Evolutionary conservation across 2,888 invertebrate genomes (phyloP), one percentile per base, ranked within the genome.

Genomic region (Clanis bilineata): DNA sequence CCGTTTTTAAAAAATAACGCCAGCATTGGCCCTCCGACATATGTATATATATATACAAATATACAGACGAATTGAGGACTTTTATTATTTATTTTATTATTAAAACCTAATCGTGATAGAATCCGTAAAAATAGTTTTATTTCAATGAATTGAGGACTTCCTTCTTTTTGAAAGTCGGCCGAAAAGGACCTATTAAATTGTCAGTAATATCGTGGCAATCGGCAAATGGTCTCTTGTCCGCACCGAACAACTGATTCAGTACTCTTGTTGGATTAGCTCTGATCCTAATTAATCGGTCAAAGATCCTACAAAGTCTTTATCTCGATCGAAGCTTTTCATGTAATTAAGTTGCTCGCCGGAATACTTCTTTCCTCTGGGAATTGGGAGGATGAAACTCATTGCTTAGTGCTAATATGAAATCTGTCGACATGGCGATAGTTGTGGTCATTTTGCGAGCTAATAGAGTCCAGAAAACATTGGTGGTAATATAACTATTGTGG

Each of bases 281-380:
- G 47, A 47, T 57, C 22, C 32, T 61, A 62, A 58, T 59, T 64
- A 65, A 62, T 64, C 60, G 57, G 57, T 59, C 63, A 62, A 44
- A 62, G 64, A 56, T 64, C 61, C 55, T 62, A 61, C 39, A 22
- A 44, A n/a, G 41, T 45, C 45, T 43, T 59, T 38, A 54, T 62
- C 39, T 56, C 47, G 23, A 55, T 57, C 58, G 23, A 15, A 22
- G 43, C 41, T 39, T 47, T 56, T 54, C 56, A 32, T 51, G 22
- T 56, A 61, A 61, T 66, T 57, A 43, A 60, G 57, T 66, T 51
- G 38, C 43, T 62, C 10, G 38, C 36, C 36, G 22, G 44, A 56
- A 51, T 51, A 51, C 51, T 32, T 32, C 21, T 51, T 51, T 28
- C 51, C 28, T 4, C 10, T 4, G 5, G 28, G 32, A 51, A 15